These are phyloP conservation scores for Enteromius viviparus DNA, from an alignment of 2,797 vertebrate species.

Conservation along the genomic window DNA sequence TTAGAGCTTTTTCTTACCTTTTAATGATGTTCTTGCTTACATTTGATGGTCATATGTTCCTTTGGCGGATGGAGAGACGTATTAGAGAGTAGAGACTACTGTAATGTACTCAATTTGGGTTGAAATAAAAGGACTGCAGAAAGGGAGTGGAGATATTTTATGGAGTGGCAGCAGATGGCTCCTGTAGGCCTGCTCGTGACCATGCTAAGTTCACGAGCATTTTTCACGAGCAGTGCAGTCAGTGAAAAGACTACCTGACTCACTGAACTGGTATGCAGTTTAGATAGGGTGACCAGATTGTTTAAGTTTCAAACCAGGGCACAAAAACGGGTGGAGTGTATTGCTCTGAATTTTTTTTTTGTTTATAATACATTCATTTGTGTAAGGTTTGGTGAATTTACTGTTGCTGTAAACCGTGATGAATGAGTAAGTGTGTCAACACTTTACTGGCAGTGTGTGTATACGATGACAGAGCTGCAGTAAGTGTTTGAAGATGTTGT, in stretches of 20 bases:
- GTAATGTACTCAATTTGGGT: conserved; percentile 26
- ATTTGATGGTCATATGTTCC: conserved; percentile 43
- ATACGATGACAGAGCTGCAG: not conserved
- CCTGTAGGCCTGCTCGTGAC: conserved; percentile 28
- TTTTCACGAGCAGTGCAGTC: conserved; percentile 16
- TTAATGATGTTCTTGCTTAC: conserved; percentile 53
- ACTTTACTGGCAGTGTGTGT: conserved; percentile 4
- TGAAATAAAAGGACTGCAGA: conserved; percentile 21
- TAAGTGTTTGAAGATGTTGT: conserved; percentile 6
- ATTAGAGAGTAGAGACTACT: conserved; percentile 26
- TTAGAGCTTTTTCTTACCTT: conserved; percentile 49
- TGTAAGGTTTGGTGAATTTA: conserved; percentile 2
- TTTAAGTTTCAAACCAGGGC: conserved; percentile 12
- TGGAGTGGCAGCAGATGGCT: conserved; percentile 42
- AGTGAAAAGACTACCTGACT: conserved; percentile 32
- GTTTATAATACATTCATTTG: not conserved
- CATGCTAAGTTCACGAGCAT: not conserved
- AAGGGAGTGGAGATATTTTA: conserved; percentile 19
- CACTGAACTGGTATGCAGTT: conserved; percentile 38
- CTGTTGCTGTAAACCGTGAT: not conserved
- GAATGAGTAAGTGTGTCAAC: conserved; percentile 18
- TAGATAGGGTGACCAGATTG: conserved; percentile 14
- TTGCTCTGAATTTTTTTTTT: not conserved
- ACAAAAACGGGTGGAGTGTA: not conserved
- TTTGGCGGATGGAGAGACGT: conserved; percentile 26